Conservation (phyloP, 2,888 invertebrate species). For the Drosophila anomalata region DNA sequence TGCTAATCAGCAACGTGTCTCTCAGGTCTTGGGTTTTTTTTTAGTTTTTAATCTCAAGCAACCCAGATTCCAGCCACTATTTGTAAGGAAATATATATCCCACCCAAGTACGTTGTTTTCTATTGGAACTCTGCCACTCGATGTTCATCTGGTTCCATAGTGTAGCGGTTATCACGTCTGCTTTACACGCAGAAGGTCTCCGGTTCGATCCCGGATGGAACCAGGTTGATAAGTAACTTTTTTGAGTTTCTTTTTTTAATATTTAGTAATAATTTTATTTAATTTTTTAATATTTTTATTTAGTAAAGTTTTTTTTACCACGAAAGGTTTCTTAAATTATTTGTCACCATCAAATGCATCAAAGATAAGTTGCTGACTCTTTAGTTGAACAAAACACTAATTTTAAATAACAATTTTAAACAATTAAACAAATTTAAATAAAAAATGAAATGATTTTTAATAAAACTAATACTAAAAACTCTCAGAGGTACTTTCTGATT, state of each 20-base stretch:
- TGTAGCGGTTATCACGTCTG: conserved; percentile 85
- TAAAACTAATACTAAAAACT: too few relatives aligned
- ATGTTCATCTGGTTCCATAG: conserved; percentile 81
- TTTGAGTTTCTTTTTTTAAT: conserved; percentile 23
- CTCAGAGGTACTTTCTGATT: too few relatives aligned
- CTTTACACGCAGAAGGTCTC: conserved; percentile 85
- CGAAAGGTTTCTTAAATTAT: too few relatives aligned
- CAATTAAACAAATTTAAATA: too few relatives aligned
- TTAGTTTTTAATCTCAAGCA: background rate
- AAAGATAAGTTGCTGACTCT: too few relatives aligned
- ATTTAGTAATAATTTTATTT: background rate
- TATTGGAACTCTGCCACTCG: background rate
- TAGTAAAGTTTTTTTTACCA: background rate
- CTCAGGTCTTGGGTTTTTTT: background rate
- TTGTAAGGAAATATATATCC: background rate
- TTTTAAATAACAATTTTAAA: too few relatives aligned
- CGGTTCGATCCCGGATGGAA: conserved; percentile 85
- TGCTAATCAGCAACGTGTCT: conserved; percentile 7
- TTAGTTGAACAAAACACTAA: too few relatives aligned
- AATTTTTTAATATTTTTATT: background rate
- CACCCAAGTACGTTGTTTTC: background rate
- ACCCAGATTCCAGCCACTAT: conserved; percentile 4
- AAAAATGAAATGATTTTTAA: too few relatives aligned
- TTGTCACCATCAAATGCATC: too few relatives aligned
- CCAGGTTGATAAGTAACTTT: conserved; percentile 63